Conservation (phyloP, 2,888 invertebrate species). For the Magallana nippona region DNA sequence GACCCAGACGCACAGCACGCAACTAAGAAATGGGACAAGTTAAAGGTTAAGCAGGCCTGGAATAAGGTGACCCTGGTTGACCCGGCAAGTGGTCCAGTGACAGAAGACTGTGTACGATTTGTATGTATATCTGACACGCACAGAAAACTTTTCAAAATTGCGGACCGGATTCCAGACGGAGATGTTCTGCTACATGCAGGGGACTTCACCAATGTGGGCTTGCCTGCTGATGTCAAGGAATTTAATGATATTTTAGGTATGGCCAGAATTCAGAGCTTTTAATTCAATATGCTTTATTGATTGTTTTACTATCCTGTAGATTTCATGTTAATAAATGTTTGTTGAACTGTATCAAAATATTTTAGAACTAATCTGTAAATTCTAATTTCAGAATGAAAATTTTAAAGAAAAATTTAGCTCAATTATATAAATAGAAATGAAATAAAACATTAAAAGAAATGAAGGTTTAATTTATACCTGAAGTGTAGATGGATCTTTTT, state of each 20-base stretch:
- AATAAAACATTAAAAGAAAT: too few species aligned
- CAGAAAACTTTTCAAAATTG: slow-evolving; percentile 85
- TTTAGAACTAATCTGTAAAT: too few species aligned
- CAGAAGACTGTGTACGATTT: slow-evolving; percentile 82
- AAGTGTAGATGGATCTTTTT: neutral
- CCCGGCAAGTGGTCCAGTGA: slow-evolving; percentile 61
- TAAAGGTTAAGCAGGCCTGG: slow-evolving; percentile 59
- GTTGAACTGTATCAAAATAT: too few species aligned
- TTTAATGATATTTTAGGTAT: slow-evolving; percentile 89
- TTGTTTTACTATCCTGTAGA: too few species aligned
- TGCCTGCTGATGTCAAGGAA: slow-evolving; percentile 86
- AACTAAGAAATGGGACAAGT: slow-evolving; percentile 56
- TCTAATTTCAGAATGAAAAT: too few species aligned
- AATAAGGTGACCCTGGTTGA: slow-evolving; percentile 59
- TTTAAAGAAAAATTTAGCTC: too few species aligned
- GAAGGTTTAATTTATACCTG: too few species aligned
- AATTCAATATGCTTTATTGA: too few species aligned
- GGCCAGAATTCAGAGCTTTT: too few species aligned
- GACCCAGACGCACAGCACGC: slow-evolving; percentile 55
- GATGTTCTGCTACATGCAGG: slow-evolving; percentile 92
- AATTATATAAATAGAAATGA: too few species aligned
- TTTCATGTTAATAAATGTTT: too few species aligned
- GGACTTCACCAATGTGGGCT: slow-evolving; percentile 90
- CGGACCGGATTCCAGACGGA: slow-evolving; percentile 85
- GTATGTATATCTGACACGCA: slow-evolving; percentile 94